Evolutionary conservation across 2,113 vertebrate genomes (phyloP).

Genomic region (Cepphus grylle): DNA sequence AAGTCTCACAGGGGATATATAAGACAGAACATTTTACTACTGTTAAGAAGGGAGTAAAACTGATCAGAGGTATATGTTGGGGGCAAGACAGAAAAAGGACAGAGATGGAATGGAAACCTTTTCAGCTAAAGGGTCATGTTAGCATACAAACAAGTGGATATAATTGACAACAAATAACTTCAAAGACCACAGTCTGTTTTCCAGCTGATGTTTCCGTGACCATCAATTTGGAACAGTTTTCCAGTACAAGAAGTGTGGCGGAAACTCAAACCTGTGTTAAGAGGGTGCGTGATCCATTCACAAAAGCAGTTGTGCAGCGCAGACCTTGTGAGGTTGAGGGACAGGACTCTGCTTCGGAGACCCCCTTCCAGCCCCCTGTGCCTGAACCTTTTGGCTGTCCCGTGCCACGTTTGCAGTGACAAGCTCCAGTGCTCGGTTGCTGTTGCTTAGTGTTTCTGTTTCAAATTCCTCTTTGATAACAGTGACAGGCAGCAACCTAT

Average conservation of each 20-base stretch:
- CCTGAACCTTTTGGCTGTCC: background rate
- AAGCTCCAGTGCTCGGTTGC: background rate
- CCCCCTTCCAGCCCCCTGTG: background rate
- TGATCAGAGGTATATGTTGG: background rate
- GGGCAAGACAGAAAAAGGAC: background rate
- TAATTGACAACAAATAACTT: background rate
- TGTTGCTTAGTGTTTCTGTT: background rate
- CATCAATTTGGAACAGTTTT: background rate
- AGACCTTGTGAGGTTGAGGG: fast-evolving
- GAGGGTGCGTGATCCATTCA: background rate
- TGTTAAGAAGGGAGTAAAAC: background rate
- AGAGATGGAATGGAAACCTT: background rate
- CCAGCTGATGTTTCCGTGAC: background rate
- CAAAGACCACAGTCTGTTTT: background rate
- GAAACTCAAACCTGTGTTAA: background rate
- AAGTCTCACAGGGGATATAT: background rate
- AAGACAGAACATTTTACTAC: background rate
- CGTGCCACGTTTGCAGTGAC: fast-evolving
- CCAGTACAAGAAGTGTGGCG: background rate
- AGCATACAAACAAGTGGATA: background rate
- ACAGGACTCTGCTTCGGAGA: background rate
- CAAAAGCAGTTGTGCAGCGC: background rate
- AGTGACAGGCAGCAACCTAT: background rate
- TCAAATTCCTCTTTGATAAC: background rate
- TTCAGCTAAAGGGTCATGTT: background rate